Conservation (phyloP, 2,888 invertebrate species). For the Ectemnius continuus region DNA sequence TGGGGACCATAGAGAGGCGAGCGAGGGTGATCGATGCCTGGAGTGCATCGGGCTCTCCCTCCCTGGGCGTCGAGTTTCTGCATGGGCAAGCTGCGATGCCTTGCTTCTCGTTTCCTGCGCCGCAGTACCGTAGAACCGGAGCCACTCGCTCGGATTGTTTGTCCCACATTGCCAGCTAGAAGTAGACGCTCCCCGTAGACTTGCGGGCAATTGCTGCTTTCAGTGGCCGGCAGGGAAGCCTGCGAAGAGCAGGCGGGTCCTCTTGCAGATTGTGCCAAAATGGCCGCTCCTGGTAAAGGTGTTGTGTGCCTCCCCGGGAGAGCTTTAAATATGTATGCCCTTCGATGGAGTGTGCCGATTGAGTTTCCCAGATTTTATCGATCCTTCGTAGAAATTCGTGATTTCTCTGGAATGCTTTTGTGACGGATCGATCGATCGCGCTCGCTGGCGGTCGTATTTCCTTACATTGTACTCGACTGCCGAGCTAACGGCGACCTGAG, state of each 20-base stretch:
- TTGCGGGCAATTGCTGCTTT: background rate
- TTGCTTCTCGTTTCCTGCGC: background rate
- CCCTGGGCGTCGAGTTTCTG: conserved; percentile 40
- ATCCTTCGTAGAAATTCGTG: background rate
- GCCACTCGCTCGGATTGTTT: background rate
- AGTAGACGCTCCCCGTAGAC: background rate
- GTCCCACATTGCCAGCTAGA: background rate
- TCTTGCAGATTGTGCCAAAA: conserved; percentile 56
- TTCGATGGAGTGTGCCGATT: background rate
- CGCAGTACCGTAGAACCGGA: background rate
- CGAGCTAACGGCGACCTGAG: no score
- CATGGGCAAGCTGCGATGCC: conserved; percentile 24
- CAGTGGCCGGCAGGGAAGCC: background rate
- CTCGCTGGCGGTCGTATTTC: no score
- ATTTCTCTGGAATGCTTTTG: background rate
- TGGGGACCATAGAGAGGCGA: background rate
- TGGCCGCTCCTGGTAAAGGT: conserved; percentile 58
- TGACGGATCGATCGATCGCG: no score
- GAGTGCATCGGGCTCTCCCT: conserved; percentile 22
- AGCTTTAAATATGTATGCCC: conserved; percentile 21
- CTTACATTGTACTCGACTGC: no score
- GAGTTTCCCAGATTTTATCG: background rate
- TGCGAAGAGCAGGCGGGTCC: conserved; percentile 21
- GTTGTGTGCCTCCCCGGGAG: conserved; percentile 25
- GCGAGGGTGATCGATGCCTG: conserved; percentile 35